These are phyloP conservation scores for Neopelma chrysocephalum DNA, from an alignment of 2,797 vertebrate species.

Conservation along the genomic window DNA sequence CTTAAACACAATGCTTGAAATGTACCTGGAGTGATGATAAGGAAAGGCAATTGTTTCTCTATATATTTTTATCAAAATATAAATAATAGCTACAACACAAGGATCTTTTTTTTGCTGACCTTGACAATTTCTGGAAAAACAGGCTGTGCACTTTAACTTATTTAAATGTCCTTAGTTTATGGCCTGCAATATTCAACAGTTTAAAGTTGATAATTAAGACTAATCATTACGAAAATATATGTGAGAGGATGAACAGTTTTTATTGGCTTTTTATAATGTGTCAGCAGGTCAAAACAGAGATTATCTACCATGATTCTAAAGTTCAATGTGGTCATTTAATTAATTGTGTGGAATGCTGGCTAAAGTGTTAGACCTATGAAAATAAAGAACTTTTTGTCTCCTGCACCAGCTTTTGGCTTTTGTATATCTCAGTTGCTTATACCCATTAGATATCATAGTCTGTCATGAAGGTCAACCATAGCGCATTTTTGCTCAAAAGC, in stretches of 20 bases:
- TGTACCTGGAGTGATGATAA: neutral
- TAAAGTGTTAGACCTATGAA: neutral
- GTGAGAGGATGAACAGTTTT: slow-evolving; percentile 15
- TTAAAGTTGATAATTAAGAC: slow-evolving; percentile 44
- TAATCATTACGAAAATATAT: neutral
- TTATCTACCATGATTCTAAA: neutral
- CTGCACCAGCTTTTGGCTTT: neutral
- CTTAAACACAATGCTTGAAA: neutral
- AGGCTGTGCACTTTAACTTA: neutral
- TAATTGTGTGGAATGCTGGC: neutral
- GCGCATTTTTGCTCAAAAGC: neutral
- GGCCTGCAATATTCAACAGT: neutral
- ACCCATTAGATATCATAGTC: neutral
- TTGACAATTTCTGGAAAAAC: neutral
- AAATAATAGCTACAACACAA: neutral
- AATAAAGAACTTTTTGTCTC: neutral
- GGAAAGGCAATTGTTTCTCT: neutral
- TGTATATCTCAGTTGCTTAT: neutral
- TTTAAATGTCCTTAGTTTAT: slow-evolving; percentile 27
- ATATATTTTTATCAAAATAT: neutral
- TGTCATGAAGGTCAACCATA: neutral
- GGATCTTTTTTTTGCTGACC: neutral
- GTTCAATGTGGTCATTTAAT: slow-evolving; percentile 27
- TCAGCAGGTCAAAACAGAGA: slow-evolving; percentile 39
- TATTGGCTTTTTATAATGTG: slow-evolving; percentile 23